Evolutionary conservation across 2,888 invertebrate genomes (phyloP).

Genomic region (Ophioninae sp.): DNA sequence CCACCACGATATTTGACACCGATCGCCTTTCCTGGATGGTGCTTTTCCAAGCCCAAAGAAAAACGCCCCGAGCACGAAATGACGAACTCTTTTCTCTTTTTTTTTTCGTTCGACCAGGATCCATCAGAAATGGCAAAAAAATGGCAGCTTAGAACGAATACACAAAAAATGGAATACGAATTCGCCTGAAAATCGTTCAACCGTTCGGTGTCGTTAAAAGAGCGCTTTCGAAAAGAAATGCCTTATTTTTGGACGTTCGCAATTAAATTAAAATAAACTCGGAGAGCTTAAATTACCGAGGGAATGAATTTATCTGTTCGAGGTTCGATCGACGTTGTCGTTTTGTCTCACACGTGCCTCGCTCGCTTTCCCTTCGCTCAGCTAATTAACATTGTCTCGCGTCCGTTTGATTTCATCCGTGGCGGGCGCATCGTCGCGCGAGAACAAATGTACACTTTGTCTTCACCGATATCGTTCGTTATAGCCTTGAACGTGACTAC

Average conservation of each 20-base stretch:
- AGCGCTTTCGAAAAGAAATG: not conserved
- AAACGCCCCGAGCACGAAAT: not conserved
- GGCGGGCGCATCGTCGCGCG: conserved; percentile 9
- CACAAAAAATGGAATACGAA: not conserved
- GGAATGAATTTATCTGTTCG: not conserved
- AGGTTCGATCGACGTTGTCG: conserved; percentile 11
- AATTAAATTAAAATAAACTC: conserved; percentile 22
- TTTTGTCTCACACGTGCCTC: conserved; percentile 4
- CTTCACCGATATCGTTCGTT: conserved; percentile 1
- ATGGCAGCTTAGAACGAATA: not conserved
- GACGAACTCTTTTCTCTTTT: not conserved
- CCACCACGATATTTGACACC: not conserved
- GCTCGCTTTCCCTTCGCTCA: conserved; percentile 17
- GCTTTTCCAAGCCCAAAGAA: not conserved
- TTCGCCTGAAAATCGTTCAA: not conserved
- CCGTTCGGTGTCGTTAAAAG: not conserved
- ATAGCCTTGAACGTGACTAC: not conserved
- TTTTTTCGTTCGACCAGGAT: too few relatives aligned
- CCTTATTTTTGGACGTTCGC: not conserved
- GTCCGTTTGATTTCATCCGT: conserved; percentile 31
- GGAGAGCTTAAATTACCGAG: conserved; percentile 2
- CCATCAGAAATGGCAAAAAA: too few relatives aligned
- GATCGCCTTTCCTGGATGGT: not conserved
- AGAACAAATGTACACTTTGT: conserved; percentile 23
- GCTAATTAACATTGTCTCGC: conserved; percentile 44